Evolutionary conservation across 2,113 vertebrate genomes (phyloP).

Genomic region (Australoheros scitulus): DNA sequence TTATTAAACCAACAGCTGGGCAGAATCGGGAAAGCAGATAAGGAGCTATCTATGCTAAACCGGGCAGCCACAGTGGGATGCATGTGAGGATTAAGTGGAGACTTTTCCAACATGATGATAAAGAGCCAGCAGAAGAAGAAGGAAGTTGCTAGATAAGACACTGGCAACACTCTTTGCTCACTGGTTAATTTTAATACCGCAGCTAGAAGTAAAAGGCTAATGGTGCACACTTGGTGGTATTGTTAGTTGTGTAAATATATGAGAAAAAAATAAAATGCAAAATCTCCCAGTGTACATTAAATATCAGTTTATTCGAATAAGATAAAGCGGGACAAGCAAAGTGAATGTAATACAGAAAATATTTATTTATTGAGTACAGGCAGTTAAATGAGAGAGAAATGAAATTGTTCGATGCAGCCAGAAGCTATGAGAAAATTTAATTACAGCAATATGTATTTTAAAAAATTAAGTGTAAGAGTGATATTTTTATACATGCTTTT

Average conservation of each 20-base stretch:
- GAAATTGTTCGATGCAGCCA: conserved; percentile 27
- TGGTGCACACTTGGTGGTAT: not conserved
- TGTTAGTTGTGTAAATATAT: not conserved
- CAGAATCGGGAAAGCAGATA: conserved; percentile 62
- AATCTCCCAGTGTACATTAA: conserved; percentile 40
- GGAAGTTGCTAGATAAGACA: conserved; percentile 4
- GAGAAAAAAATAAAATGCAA: not conserved
- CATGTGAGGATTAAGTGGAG: conserved; percentile 32
- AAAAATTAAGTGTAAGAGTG: conserved; percentile 49
- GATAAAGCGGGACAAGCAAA: conserved; percentile 30
- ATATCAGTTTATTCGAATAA: conserved; percentile 69
- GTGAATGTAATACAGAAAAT: conserved; percentile 7
- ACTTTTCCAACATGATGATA: conserved; percentile 25
- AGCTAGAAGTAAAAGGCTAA: not conserved
- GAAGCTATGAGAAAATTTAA: conserved; percentile 24
- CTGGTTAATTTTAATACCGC: not conserved
- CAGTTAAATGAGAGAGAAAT: conserved; percentile 14
- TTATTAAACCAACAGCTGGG: conserved; percentile 60
- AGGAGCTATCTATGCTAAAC: conserved; percentile 53
- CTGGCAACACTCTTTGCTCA: not conserved
- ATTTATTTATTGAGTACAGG: conserved; percentile 40
- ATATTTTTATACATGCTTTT: conserved; percentile 35
- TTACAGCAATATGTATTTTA: conserved; percentile 48
- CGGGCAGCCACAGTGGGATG: conserved; percentile 38
- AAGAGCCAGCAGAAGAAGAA: conserved; percentile 13